Evolutionary conservation across 2,797 vertebrate species (phyloP).

Genomic region (Gephyroberyx darwinii): DNA sequence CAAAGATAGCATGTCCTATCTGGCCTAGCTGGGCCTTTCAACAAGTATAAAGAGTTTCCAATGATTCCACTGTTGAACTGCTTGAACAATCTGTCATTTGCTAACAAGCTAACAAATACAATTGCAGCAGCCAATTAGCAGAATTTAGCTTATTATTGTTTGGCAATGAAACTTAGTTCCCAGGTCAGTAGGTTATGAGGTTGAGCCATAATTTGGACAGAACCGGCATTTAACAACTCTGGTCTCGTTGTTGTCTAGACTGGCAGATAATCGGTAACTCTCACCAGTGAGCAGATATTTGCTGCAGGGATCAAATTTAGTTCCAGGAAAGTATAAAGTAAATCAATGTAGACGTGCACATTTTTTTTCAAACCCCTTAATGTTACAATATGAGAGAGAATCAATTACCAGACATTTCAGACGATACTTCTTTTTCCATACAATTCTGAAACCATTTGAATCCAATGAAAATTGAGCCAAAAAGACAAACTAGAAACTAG

Average conservation of each 20-base stretch:
- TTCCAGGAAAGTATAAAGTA: neutral
- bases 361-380: neutral
- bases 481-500: neutral
- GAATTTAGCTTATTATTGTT: neutral
- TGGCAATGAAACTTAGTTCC: slow-evolving; percentile 4
- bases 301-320: neutral
- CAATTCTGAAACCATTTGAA: too few species aligned
- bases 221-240: neutral
- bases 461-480: neutral
- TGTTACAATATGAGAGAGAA: slow-evolving; percentile 6
- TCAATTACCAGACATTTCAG: neutral
- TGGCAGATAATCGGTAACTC: neutral
- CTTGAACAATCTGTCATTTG: too few species aligned
- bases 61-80: too few species aligned
- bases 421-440: neutral
- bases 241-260: slow-evolving; percentile 20
- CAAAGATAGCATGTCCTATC: neutral
- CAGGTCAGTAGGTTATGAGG: slow-evolving; percentile 5
- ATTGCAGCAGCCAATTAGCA: neutral
- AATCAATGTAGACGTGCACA: neutral
- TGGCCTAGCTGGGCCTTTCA: neutral
- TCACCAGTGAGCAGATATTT: slow-evolving; percentile 8
- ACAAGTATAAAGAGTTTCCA: too few species aligned
- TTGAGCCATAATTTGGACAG: slow-evolving; percentile 8
- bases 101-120: neutral